Evolutionary conservation across 1,140 invertebrate genomes (phyloP).

Genomic region (Drosophila fuyamai): DNA sequence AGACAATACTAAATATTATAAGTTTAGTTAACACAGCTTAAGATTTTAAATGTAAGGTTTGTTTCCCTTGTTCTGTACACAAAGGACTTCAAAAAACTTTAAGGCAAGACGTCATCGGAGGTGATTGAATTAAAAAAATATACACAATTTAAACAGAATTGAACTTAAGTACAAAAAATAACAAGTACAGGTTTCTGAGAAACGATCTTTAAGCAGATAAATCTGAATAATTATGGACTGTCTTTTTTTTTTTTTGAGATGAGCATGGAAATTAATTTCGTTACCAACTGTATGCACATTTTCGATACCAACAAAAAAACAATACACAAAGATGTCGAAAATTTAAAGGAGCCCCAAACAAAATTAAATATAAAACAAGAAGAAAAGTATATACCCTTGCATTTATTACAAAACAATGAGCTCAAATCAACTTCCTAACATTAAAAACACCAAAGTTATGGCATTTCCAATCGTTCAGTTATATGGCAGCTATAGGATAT

Average conservation of each 20-base stretch:
- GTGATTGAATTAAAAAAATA: background rate
- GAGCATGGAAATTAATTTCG: background rate
- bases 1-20: too few species aligned
- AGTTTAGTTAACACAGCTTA: background rate
- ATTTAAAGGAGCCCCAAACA: constrained; percentile 19
- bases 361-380: constrained; percentile 3
- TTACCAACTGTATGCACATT: constrained; percentile 17
- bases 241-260: background rate
- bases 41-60: background rate
- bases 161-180: background rate
- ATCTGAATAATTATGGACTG: background rate
- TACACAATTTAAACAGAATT: background rate
- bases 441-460: too few species aligned
- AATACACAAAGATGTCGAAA: constrained; percentile 16
- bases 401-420: too few species aligned
- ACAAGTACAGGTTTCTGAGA: background rate
- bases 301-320: constrained; percentile 2
- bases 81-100: background rate
- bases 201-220: background rate
- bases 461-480: too few species aligned
- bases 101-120: background rate
- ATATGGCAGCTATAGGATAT: too few species aligned
- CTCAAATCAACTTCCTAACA: too few species aligned
- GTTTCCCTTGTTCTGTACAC: background rate
- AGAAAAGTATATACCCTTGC: too few species aligned